Evolutionary conservation across 2,888 invertebrate genomes (phyloP).

Genomic region (Agriopis marginaria): DNA sequence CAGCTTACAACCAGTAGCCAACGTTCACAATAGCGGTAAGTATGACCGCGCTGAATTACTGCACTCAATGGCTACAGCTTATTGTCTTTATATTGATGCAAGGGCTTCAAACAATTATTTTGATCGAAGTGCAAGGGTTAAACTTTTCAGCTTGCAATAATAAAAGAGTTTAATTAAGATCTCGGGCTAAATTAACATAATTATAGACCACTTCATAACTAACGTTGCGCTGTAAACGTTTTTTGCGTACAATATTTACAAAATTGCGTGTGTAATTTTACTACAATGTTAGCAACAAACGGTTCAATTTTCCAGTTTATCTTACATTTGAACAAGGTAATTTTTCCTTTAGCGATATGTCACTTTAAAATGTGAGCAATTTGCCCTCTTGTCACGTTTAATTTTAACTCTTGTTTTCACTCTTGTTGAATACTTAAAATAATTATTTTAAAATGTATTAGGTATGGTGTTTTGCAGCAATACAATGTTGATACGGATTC

Average conservation of each 20-base stretch:
- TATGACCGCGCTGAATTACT: too few species aligned
- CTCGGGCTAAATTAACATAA: not conserved
- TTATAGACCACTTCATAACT: constrained; percentile 1
- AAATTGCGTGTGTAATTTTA: constrained; percentile 16
- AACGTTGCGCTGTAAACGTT: too few species aligned
- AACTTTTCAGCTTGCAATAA: not conserved
- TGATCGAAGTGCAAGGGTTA: too few species aligned
- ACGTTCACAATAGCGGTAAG: too few species aligned
- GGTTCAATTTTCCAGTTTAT: constrained; percentile 9
- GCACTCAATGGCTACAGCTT: not conserved
- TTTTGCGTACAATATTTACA: not conserved
- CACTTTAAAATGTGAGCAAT: constrained; percentile 49
- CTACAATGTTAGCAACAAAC: constrained; percentile 25
- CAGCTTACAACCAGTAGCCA: too few species aligned
- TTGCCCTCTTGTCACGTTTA: constrained; percentile 27
- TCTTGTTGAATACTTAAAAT: constrained; percentile 23
- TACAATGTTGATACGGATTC: not conserved
- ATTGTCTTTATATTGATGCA: not conserved
- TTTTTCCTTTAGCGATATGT: constrained; percentile 40
- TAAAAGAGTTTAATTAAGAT: not conserved
- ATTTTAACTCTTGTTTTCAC: constrained; percentile 27
- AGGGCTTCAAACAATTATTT: not conserved
- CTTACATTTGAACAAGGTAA: constrained; percentile 40
- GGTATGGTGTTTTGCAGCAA: constrained; percentile 1
- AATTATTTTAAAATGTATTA: constrained; percentile 14